These are phyloP conservation scores for Hydrochoerus hydrochaeris DNA, from an alignment of 2,113 vertebrate species.

Conservation along the genomic window DNA sequence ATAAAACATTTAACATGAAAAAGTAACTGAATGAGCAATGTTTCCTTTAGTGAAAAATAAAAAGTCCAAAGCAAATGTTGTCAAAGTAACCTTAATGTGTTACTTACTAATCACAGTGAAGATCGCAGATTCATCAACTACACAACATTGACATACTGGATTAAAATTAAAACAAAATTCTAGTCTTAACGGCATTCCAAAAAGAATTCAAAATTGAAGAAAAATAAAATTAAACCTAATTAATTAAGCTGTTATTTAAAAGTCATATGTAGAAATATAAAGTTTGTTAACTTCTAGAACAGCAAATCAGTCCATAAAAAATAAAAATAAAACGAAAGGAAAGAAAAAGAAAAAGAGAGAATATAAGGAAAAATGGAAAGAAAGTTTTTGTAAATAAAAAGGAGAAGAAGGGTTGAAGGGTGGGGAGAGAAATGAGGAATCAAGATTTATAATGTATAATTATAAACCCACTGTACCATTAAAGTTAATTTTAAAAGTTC, in stretches of 20 bases:
- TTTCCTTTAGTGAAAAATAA: not conserved
- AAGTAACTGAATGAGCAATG: not conserved
- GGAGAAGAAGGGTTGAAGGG: no score
- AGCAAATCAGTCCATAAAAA: not conserved
- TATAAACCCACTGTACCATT: no score
- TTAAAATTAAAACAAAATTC: not conserved
- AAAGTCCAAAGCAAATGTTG: not conserved
- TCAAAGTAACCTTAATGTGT: not conserved
- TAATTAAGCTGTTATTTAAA: not conserved
- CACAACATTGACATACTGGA: rapidly evolving
- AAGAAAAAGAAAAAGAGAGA: no score
- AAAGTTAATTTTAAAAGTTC: no score
- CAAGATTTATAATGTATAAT: no score
- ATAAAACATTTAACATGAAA: not conserved
- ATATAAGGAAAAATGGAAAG: not conserved
- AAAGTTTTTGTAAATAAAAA: no score
- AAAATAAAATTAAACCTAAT: not conserved
- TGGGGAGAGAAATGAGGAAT: no score
- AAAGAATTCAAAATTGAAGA: not conserved
- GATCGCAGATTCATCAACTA: not conserved
- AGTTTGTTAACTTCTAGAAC: not conserved
- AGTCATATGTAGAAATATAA: not conserved
- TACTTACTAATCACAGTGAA: not conserved
- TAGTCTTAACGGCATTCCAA: not conserved
- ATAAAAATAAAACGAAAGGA: not conserved